Conservation (phyloP, 2,888 invertebrate genomes). For the Dryobota labecula region DNA sequence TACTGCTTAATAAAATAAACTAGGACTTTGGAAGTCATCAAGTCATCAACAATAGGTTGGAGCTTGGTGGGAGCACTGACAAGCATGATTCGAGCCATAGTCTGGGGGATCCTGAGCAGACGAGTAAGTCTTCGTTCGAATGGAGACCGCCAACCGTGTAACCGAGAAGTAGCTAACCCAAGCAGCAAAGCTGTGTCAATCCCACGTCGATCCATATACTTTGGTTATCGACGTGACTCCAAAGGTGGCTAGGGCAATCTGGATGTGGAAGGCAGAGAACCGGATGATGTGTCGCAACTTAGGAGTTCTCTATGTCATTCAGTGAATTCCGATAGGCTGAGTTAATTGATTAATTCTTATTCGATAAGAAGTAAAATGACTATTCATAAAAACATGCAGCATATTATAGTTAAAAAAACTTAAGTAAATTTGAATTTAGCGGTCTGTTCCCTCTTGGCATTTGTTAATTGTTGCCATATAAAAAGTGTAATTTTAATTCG, state of each 20-base stretch:
- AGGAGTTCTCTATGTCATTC: not conserved
- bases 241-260: not conserved
- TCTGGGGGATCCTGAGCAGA: not conserved
- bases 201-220: too few relatives aligned
- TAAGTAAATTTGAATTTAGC: not conserved
- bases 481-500: not conserved
- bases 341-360: too few relatives aligned
- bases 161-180: too few relatives aligned
- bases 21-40: not conserved
- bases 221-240: not conserved
- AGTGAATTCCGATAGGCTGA: not conserved
- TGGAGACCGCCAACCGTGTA: not conserved
- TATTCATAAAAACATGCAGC: too few relatives aligned
- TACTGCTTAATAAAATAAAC: not conserved
- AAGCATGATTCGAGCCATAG: not conserved
- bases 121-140: not conserved
- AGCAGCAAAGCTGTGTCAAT: too few relatives aligned
- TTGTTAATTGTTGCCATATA: slow-evolving; percentile 7
- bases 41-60: too few relatives aligned
- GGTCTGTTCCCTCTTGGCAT: not conserved
- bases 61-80: not conserved
- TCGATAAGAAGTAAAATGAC: too few relatives aligned
- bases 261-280: not conserved
- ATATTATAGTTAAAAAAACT: not conserved
- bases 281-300: not conserved